A percentile compares a stretch with the other conserved stretches of the same genome.
These are phyloP conservation scores for Stictonetta naevosa DNA, from an alignment of 2,113 vertebrate genomes.

Conservation along the genomic window DNA sequence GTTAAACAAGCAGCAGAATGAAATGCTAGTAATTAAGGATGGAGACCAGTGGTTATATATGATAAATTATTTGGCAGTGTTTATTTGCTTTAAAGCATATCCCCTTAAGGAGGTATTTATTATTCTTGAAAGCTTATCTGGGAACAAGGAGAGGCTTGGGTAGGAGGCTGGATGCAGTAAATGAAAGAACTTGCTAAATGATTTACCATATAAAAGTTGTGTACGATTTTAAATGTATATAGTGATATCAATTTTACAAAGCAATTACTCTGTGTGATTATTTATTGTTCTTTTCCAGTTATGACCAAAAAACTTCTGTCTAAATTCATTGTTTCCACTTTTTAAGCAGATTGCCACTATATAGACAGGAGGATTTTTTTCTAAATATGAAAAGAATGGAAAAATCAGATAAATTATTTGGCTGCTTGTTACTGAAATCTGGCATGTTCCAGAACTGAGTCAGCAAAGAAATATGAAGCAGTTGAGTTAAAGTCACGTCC, in stretches of 20 bases:
- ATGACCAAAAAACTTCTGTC: not conserved
- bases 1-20: not conserved
- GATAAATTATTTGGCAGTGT: conserved; percentile 66
- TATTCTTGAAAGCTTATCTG: conserved; percentile 56
- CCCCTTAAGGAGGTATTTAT: conserved; percentile 57
- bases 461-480: not conserved
- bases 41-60: conserved; percentile 45
- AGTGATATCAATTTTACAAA: conserved; percentile 43
- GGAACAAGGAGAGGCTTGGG: conserved; percentile 28
- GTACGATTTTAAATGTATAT: conserved; percentile 42
- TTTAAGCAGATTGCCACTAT: not conserved
- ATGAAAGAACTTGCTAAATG: conserved; percentile 41
- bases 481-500: not conserved
- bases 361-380: not conserved
- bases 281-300: conserved; percentile 15
- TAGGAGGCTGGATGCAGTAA: conserved; percentile 39
- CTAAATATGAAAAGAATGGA: not conserved
- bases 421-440: conserved; percentile 6
- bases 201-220: conserved; percentile 35
- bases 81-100: conserved; percentile 66
- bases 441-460: not conserved
- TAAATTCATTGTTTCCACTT: not conserved
- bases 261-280: not conserved
- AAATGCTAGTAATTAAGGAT: conserved; percentile 48
- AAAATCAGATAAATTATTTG: not conserved